Percentiles rank a stretch among this genome's conserved stretches.
These are phyloP conservation scores for Trachurus trachurus DNA, from an alignment of 2,797 vertebrate genomes.

Conservation along the genomic window DNA sequence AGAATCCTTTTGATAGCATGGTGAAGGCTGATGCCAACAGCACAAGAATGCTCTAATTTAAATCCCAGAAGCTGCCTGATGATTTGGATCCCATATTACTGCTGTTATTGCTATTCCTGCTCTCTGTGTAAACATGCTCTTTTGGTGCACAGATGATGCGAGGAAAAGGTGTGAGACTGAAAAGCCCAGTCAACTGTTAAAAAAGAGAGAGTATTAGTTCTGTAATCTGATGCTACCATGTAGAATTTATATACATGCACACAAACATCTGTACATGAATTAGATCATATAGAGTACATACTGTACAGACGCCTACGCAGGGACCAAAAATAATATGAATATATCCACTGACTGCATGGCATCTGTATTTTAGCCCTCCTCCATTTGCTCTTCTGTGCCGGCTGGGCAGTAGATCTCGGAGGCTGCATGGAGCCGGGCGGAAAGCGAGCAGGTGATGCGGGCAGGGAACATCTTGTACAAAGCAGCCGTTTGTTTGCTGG, in stretches of 20 bases:
- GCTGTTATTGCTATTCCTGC: background rate
- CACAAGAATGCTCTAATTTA: background rate
- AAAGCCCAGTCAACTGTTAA: constrained; percentile 23
- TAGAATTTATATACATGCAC: background rate
- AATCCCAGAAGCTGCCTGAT: background rate
- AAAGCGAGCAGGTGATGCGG: constrained; percentile 39
- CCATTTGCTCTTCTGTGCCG: constrained; percentile 3
- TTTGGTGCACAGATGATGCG: constrained; percentile 38
- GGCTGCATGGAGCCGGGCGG: constrained; percentile 27
- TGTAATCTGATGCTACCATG: background rate
- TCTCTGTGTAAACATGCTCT: constrained; percentile 34
- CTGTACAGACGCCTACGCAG: background rate
- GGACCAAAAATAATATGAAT: background rate
- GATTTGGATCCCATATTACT: background rate
- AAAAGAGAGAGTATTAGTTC: no score
- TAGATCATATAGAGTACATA: background rate
- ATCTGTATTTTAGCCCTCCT: constrained; percentile 2
- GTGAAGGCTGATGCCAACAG: background rate
- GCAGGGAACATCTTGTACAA: constrained; percentile 66
- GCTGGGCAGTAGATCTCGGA: constrained; percentile 23
- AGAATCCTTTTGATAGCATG: background rate
- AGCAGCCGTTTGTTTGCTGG: constrained; percentile 72
- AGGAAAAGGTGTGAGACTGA: constrained; percentile 21
- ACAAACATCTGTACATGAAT: background rate
- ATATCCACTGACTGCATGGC: background rate